Evolutionary conservation across 2,888 invertebrate genomes (phyloP), one percentile per base, ranked within the genome.

Genomic region (Drosophila mimetica): DNA sequence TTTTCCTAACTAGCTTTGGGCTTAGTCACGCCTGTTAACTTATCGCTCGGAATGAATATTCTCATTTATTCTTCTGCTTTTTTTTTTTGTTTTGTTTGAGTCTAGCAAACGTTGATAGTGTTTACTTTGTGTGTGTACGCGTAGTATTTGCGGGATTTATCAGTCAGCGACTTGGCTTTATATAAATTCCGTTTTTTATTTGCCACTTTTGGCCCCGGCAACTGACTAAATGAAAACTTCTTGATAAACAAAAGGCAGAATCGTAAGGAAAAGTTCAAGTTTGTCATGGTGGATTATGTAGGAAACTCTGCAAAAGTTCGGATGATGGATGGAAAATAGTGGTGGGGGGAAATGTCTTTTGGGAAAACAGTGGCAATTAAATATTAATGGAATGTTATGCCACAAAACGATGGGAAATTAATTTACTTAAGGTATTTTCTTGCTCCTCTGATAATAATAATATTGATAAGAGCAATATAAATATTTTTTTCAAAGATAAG

Each of bases 101-200:
- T 50, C 57, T 57, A 32, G 59, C 59, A 44, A 57, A 37, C 36
- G 41, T 60, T 60, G 77, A 79, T 86, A 86, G 71, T 66, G 58
- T n/a, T 32, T 16, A 36, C 41, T 41, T n/a, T 28, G 37, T 30
- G 30, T 48, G 71, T 51, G 66, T 61, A 47, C 44, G 57, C 41
- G 47, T 52, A 72, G 55, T 61, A 44, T 42, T 20, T 53, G 25
- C 14, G 39, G 42, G 37, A 46, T 64, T 82, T 79, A 83, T 82
- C 80, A 80, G 86, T 79, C 79, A 78, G 65, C 66, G 48, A 65
- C 51, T 74, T 75, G 58, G n/a, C 52, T 71, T 61, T 71, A 53
- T 48, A 70, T 44, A 48, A 52, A 71, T 44, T 52, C 59, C 20
- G 53, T 44, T 53, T 46, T 52, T 61, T 71, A 71, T 61, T 47